phyloP scores from a whole-genome alignment of 1,140 invertebrate species.

The Nebria ingens region DNA sequence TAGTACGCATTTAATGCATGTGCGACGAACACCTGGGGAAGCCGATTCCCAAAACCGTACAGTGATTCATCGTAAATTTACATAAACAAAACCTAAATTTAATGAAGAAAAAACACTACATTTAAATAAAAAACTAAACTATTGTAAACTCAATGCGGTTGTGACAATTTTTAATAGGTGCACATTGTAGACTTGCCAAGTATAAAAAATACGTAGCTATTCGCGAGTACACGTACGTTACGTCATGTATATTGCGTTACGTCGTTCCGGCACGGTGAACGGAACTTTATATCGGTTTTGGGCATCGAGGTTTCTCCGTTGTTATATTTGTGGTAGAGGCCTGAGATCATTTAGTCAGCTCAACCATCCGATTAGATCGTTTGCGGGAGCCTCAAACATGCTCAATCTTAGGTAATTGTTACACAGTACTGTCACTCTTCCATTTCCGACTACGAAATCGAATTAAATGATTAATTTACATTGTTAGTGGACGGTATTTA shows the following conservation, averaged over 20 bases:
- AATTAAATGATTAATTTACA: background rate
- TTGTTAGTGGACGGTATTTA: background rate
- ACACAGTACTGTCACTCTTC: constrained; percentile 1
- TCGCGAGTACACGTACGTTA: background rate
- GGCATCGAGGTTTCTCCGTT: constrained; percentile 7
- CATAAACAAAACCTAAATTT: background rate
- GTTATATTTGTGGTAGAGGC: constrained; percentile 4
- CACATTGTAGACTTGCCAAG: background rate
- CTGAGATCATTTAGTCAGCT: constrained; percentile 16
- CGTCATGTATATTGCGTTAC: background rate
- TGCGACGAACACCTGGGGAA: background rate
- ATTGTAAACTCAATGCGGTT: constrained; percentile 4
- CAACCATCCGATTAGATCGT: constrained; percentile 15
- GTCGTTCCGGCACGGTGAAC: background rate
- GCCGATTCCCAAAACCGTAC: constrained; percentile 3
- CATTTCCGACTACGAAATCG: background rate
- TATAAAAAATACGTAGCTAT: constrained; percentile 6
- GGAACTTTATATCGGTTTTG: constrained; percentile 1
- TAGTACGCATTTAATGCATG: background rate
- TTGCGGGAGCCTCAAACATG: constrained; percentile 13
- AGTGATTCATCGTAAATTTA: constrained; percentile 2
- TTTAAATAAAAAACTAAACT: no score
- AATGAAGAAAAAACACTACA: no score
- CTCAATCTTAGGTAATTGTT: constrained; percentile 7
- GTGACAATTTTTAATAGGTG: constrained; percentile 9